phyloP scores from a whole-genome alignment of 2,797 vertebrate species.

The Pseudochaenichthys georgianus region DNA sequence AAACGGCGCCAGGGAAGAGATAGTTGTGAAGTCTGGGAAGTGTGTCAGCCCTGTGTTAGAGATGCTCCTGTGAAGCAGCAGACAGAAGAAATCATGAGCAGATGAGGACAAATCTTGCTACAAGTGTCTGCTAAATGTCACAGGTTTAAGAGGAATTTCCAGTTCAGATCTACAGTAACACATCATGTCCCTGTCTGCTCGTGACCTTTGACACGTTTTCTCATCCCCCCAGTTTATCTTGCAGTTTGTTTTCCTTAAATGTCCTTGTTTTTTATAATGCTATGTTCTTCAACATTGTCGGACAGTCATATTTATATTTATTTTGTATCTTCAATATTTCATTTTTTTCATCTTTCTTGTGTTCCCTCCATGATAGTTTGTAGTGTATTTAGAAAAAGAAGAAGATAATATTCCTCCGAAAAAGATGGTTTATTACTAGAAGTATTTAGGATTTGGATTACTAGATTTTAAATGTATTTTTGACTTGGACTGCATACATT shows the following conservation, averaged over 20 bases:
- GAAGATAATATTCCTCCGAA: too few relatives aligned
- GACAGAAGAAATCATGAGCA: constrained; percentile 21
- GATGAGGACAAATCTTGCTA: constrained; percentile 36
- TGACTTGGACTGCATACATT: too few relatives aligned
- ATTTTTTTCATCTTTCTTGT: constrained; percentile 4
- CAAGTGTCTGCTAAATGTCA: constrained; percentile 8
- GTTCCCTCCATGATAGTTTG: not conserved
- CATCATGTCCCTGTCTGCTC: not conserved
- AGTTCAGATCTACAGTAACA: not conserved
- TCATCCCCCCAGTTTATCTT: not conserved
- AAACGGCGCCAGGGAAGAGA: constrained; percentile 85
- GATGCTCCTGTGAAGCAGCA: constrained; percentile 88
- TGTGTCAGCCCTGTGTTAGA: constrained; percentile 92
- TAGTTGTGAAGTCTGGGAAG: constrained; percentile 89
- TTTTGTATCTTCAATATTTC: not conserved
- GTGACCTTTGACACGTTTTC: constrained; percentile 21
- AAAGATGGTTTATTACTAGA: too few relatives aligned
- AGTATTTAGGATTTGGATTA: too few relatives aligned
- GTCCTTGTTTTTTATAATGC: not conserved
- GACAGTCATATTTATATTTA: not conserved
- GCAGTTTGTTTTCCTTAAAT: not conserved
- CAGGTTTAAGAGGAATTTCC: not conserved
- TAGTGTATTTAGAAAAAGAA: too few relatives aligned
- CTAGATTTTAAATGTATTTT: too few relatives aligned
- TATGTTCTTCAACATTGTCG: not conserved